phyloP scores from a whole-genome alignment of 1,140 invertebrate species.

The Phthorimaea operculella region DNA sequence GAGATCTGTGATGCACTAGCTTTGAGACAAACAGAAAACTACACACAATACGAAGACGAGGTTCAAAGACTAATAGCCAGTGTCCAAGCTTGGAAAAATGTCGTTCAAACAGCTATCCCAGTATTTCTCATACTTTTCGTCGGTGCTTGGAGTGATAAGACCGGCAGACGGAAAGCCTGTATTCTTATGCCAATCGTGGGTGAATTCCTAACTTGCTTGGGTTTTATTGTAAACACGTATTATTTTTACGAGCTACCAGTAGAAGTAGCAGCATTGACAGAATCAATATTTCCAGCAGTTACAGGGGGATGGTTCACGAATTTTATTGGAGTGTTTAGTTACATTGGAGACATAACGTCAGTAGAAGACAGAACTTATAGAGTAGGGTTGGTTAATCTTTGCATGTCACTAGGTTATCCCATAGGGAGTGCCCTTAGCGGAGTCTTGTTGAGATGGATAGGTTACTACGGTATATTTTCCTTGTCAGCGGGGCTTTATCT shows the following conservation, averaged over 20 bases:
- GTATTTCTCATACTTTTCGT: constrained; percentile 81
- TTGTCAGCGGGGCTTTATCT: constrained; percentile 78
- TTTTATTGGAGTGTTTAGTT: constrained; percentile 91
- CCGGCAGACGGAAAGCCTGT: constrained; percentile 81
- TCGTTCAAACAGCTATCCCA: constrained; percentile 78
- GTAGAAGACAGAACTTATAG: constrained; percentile 81
- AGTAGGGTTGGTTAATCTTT: constrained; percentile 86
- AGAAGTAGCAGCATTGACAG: constrained; percentile 78
- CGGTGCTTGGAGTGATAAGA: constrained; percentile 81
- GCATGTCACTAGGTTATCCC: constrained; percentile 81
- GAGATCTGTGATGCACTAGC: constrained; percentile 78
- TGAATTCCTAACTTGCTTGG: constrained; percentile 79
- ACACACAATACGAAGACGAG: constrained; percentile 74
- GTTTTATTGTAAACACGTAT: constrained; percentile 82
- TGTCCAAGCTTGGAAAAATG: constrained; percentile 83
- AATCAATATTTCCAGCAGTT: constrained; percentile 80
- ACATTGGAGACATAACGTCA: constrained; percentile 87
- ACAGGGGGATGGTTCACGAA: constrained; percentile 88
- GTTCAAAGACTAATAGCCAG: constrained; percentile 79
- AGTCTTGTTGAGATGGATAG: constrained; percentile 74
- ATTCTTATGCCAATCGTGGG: constrained; percentile 85
- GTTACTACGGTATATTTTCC: constrained; percentile 84
- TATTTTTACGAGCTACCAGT: constrained; percentile 80
- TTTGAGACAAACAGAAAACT: constrained; percentile 75
- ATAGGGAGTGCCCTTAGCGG: constrained; percentile 82